Evolutionary conservation across 1,140 invertebrate genomes (phyloP).

Genomic region (Mylabris phalerata): DNA sequence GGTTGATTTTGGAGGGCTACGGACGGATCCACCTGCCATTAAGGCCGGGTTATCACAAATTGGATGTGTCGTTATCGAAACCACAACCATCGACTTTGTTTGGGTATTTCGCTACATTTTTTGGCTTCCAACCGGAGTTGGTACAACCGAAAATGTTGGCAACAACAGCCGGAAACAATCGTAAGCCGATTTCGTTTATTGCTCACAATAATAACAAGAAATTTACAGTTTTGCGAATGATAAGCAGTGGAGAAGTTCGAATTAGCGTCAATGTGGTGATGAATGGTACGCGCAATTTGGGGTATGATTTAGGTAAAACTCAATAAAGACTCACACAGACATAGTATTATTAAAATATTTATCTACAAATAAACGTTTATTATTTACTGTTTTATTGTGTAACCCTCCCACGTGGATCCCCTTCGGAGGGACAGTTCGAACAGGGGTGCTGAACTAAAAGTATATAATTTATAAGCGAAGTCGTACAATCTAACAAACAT

Average conservation of each 20-base stretch:
- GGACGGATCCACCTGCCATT: constrained; percentile 36
- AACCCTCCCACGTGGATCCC: too few species aligned
- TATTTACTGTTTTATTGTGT: too few species aligned
- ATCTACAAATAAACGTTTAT: too few species aligned
- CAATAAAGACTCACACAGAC: too few species aligned
- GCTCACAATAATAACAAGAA: neutral
- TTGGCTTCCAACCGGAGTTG: constrained; percentile 41
- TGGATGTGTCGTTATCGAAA: constrained; percentile 31
- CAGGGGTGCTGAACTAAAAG: too few species aligned
- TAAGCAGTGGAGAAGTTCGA: constrained; percentile 5
- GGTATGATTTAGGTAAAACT: constrained; percentile 5
- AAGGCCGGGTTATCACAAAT: constrained; percentile 30
- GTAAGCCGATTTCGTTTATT: constrained; percentile 22
- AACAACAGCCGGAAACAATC: constrained; percentile 36
- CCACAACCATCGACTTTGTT: constrained; percentile 34
- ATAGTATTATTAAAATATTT: too few species aligned
- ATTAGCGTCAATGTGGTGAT: constrained; percentile 4
- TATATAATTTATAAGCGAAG: too few species aligned
- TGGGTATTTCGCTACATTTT: constrained; percentile 37
- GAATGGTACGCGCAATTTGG: constrained; percentile 3
- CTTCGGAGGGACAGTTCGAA: too few species aligned
- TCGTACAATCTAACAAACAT: too few species aligned
- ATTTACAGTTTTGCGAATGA: constrained; percentile 5
- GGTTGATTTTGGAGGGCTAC: constrained; percentile 34
- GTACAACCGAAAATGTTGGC: constrained; percentile 39